A percentile compares a stretch with the other conserved stretches of the same genome.
Conservation (phyloP, 2,113 vertebrate species). For the Eonycteris spelaea region DNA sequence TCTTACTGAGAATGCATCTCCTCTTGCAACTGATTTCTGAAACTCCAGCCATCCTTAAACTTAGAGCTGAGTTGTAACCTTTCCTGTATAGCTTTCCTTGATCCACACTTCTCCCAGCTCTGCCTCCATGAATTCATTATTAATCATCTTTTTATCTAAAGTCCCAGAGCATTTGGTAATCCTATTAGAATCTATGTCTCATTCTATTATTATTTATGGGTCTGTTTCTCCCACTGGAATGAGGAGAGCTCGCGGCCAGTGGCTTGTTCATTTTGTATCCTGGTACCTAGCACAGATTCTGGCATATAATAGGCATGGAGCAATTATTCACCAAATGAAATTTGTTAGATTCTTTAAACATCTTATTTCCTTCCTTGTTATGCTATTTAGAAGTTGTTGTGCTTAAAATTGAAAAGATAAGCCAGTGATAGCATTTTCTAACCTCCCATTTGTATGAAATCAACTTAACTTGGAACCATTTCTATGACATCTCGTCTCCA, state of each 20-base stretch:
- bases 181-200: background rate
- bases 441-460: conserved; percentile 19
- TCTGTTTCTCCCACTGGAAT: background rate
- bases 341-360: background rate
- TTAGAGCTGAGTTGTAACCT: background rate
- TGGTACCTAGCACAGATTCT: background rate
- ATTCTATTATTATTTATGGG: background rate
- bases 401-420: background rate
- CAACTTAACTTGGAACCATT: background rate
- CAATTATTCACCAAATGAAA: background rate
- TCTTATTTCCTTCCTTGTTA: background rate
- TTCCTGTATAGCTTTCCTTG: background rate
- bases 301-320: background rate
- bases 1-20: background rate
- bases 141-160: background rate
- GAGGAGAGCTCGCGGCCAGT: background rate
- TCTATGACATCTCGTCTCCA: background rate
- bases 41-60: background rate
- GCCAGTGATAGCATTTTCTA: background rate
- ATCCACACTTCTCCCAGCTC: background rate
- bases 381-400: background rate
- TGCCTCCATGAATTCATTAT: background rate
- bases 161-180: background rate
- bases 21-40: background rate
- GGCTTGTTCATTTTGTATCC: background rate